Base-by-base conservation (phyloP, 2,797 vertebrate species). In the Sebastes itinus region DNA sequence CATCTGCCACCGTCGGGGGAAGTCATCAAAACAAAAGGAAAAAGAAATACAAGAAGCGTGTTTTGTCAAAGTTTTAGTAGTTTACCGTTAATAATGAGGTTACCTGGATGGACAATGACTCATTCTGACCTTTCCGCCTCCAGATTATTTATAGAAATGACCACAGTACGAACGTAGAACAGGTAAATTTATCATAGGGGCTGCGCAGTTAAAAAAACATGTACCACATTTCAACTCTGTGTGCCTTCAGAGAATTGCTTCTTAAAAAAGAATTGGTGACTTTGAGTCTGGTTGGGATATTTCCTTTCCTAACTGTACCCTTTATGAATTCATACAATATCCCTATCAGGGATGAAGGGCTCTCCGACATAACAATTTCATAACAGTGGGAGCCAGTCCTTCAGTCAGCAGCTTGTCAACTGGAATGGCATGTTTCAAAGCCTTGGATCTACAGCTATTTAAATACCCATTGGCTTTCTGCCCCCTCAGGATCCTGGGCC, bases 391-490 rank as follows among this genome's bases (percentile, higher is more conserved):
- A 81, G 69, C 61, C 25, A 9, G 61, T 88, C 16, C 64, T 88
- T 82, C 67, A 82, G 74, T 83, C n/a, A 6, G 79, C 75, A 71
- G 80, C 78, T 75, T 81, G 77, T 94, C 90, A 91, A 72, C 59
- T 74, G 54, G 67, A 88, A 81, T 80, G 83, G 75, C 83, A 79
- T 46, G 62, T 90, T 89, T 88, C 81, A 81, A 89, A 92, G 81
- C 71, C 67, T 23, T 42, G 79, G 81, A 83, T 89, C 59, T 81
- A 62, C 80, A 82, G 81, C 77, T 84, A 82, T 92, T 93, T 86
- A 92, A 90, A 92, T 76, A 86, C 82, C 82, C 80, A 71, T 77
- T 78, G 86, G 80, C 82, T 76, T 75, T 32, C 23, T 75, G 87
- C 76, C 76, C 84, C 78, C 79, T 84, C 27, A 65, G 68, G 84